These are phyloP conservation scores for Salarias fasciatus DNA, from an alignment of 2,797 vertebrate genomes.

Conservation along the genomic window DNA sequence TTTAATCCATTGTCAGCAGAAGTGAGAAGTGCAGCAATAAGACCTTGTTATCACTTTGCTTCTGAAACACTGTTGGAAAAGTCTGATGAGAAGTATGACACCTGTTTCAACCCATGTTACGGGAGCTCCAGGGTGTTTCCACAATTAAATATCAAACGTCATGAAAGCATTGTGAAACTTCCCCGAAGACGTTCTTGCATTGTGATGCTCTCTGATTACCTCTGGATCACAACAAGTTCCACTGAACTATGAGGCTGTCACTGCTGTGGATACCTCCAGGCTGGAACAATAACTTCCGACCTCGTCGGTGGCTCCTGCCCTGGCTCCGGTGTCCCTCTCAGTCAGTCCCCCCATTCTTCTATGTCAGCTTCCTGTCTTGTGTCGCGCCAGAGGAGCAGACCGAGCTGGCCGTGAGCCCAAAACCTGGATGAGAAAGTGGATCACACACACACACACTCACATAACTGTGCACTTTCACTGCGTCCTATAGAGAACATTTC, in stretches of 20 bases:
- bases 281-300: conserved; percentile 82
- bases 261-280: conserved; percentile 53
- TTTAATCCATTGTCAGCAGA: no score
- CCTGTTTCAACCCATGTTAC: no score
- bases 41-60: no score
- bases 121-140: no score
- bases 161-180: neutral
- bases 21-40: no score
- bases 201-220: conserved; percentile 27
- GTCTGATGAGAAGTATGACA: no score
- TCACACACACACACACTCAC: conserved; percentile 36
- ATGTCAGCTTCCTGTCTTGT: conserved; percentile 85
- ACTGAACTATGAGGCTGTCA: conserved; percentile 51
- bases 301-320: conserved; percentile 59
- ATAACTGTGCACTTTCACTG: conserved; percentile 32
- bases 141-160: no score
- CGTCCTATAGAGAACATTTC: conserved; percentile 35
- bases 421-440: conserved; percentile 52
- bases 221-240: conserved; percentile 51
- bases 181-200: conserved; percentile 19
- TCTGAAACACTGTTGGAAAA: no score
- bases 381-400: conserved; percentile 82
- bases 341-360: conserved; percentile 79
- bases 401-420: conserved; percentile 73
- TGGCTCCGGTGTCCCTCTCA: conserved; percentile 64